A percentile compares a stretch with the other conserved stretches of the same genome.
phyloP scores from a whole-genome alignment of 2,113 vertebrate species.

The Acrocephalus kingi region DNA sequence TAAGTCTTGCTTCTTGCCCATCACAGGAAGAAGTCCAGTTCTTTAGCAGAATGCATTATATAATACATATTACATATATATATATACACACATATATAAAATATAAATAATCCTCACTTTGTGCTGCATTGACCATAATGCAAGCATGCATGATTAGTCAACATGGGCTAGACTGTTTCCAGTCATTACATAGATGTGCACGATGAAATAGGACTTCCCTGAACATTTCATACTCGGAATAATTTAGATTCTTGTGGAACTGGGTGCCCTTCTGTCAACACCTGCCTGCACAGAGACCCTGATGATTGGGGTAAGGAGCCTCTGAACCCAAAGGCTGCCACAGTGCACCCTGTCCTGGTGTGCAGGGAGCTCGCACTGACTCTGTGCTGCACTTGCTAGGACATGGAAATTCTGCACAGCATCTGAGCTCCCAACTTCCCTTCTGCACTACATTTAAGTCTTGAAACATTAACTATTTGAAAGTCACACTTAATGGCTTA shows the following conservation, averaged over 20 bases:
- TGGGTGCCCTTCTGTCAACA: not conserved
- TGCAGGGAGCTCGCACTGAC: not conserved
- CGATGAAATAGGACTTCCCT: not conserved
- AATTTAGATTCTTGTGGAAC: not conserved
- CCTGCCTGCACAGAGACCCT: not conserved
- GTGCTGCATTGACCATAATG: not conserved
- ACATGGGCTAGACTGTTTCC: not conserved
- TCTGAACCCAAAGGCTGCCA: not conserved
- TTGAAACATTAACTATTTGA: not conserved
- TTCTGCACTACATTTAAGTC: not conserved
- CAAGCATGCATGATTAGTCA: not conserved
- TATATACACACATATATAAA: not conserved
- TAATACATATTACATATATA: not conserved
- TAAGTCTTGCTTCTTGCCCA: not conserved
- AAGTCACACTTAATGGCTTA: not conserved
- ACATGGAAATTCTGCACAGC: not conserved
- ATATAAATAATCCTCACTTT: not conserved
- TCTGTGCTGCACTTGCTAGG: not conserved
- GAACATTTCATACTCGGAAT: not conserved
- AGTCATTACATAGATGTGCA: not conserved
- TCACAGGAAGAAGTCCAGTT: not conserved
- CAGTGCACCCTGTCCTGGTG: not conserved
- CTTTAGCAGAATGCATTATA: not conserved
- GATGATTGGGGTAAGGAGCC: not conserved
- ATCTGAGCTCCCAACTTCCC: not conserved